Conservation (phyloP, 2,113 vertebrate species). For the Channa argus region DNA sequence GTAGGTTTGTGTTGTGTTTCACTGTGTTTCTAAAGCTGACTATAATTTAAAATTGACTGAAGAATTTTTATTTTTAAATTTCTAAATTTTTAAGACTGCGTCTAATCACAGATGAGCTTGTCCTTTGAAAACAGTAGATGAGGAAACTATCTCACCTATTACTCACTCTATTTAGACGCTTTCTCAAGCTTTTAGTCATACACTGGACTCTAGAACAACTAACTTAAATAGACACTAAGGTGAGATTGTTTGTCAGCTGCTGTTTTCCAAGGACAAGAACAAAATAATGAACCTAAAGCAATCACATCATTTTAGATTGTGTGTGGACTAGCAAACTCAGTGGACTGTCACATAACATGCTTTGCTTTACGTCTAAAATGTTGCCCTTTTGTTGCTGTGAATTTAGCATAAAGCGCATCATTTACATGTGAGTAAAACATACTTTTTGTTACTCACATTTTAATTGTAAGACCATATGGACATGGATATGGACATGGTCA, state of each 20-base stretch:
- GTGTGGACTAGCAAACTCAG: conserved; percentile 1
- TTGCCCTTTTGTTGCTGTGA: background rate
- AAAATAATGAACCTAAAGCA: conserved; percentile 1
- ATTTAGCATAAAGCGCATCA: background rate
- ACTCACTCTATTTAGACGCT: too few species aligned
- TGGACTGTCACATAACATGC: conserved; percentile 12
- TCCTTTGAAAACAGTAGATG: background rate
- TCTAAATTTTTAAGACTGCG: too few species aligned
- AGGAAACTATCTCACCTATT: background rate
- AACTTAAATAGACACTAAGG: background rate
- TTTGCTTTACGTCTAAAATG: background rate
- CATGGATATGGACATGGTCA: background rate
- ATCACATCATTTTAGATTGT: background rate
- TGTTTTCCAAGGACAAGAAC: background rate
- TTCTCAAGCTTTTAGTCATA: background rate
- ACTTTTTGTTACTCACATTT: conserved; percentile 1
- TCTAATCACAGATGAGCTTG: background rate
- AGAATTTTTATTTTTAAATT: too few species aligned
- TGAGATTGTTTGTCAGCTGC: background rate
- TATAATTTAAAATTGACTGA: too few species aligned
- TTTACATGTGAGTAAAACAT: background rate
- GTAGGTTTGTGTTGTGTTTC: conserved; percentile 12
- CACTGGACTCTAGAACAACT: background rate
- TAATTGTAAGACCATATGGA: background rate
- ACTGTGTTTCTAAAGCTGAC: background rate